Conservation (phyloP, 2,888 invertebrate species). For the Agriotes lineatus region DNA sequence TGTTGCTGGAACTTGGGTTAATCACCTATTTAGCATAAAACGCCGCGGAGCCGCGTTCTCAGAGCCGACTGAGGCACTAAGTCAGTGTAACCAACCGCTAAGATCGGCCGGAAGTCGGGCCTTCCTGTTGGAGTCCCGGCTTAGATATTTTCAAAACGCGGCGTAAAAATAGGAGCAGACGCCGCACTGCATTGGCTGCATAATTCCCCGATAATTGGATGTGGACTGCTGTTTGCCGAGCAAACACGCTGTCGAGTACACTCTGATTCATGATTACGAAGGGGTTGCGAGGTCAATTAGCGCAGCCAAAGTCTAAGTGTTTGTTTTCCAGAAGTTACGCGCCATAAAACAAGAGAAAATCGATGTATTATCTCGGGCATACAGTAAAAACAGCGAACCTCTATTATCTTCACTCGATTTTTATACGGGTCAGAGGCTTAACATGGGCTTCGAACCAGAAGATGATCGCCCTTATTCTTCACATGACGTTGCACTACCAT, state of each 20-base stretch:
- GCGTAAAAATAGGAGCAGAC: constrained; percentile 48
- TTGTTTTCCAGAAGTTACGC: not conserved
- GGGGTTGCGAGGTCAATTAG: constrained; percentile 13
- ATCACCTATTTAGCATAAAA: not conserved
- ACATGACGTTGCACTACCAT: no score
- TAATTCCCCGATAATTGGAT: not conserved
- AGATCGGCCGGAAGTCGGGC: constrained; percentile 54
- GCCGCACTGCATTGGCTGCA: constrained; percentile 8
- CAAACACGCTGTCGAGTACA: not conserved
- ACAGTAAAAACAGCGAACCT: no score
- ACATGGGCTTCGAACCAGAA: no score
- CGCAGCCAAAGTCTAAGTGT: constrained; percentile 4
- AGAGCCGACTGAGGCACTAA: constrained; percentile 37
- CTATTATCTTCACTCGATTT: no score
- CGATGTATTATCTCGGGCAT: no score
- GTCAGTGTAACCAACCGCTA: constrained; percentile 39
- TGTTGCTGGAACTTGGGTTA: not conserved
- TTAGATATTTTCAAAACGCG: constrained; percentile 50
- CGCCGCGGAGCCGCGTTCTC: constrained; percentile 1
- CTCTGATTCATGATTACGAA: not conserved
- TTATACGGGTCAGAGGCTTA: no score
- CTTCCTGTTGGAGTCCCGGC: constrained; percentile 54
- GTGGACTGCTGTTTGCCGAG: constrained; percentile 3
- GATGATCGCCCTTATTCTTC: no score
- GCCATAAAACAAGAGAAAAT: no score